phyloP scores from a whole-genome alignment of 2,888 invertebrate species.

The Lypha dubia region DNA sequence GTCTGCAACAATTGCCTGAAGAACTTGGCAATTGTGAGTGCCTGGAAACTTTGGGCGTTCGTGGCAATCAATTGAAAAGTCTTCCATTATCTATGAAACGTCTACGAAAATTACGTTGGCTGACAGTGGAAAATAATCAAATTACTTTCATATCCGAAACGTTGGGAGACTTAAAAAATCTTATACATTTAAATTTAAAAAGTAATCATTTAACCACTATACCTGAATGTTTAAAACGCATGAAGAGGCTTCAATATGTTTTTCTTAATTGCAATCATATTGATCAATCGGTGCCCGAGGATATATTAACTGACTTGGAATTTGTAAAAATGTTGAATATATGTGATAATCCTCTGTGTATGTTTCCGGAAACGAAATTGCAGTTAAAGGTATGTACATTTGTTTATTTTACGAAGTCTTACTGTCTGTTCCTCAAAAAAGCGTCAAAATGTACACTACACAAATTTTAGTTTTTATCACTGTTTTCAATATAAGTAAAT shows the following conservation, averaged over 20 bases:
- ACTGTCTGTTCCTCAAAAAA: no score
- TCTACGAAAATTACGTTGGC: constrained; percentile 86
- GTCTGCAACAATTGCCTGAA: constrained; percentile 85
- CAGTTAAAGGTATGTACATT: constrained; percentile 56
- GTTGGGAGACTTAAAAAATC: constrained; percentile 84
- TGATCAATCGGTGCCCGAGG: constrained; percentile 61
- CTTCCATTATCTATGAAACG: constrained; percentile 86
- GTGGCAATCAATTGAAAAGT: constrained; percentile 86
- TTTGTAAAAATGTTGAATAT: constrained; percentile 85
- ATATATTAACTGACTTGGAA: constrained; percentile 74
- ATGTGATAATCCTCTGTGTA: constrained; percentile 84
- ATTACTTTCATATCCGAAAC: constrained; percentile 84
- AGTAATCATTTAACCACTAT: constrained; percentile 85
- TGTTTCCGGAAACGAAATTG: constrained; percentile 45
- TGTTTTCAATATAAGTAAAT: no score
- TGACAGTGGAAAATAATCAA: constrained; percentile 87
- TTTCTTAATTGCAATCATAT: constrained; percentile 85
- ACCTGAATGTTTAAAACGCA: constrained; percentile 83
- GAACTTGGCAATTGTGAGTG: constrained; percentile 86
- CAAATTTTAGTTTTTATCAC: no score
- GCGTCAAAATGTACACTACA: no score
- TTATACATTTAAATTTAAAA: constrained; percentile 87
- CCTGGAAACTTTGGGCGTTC: constrained; percentile 87
- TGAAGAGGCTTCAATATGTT: constrained; percentile 84
- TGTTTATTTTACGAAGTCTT: no score